Percentiles rank a stretch among this genome's conserved stretches.
Conservation (phyloP, 2,113 vertebrate species). For the Rhombomys opimus region DNA sequence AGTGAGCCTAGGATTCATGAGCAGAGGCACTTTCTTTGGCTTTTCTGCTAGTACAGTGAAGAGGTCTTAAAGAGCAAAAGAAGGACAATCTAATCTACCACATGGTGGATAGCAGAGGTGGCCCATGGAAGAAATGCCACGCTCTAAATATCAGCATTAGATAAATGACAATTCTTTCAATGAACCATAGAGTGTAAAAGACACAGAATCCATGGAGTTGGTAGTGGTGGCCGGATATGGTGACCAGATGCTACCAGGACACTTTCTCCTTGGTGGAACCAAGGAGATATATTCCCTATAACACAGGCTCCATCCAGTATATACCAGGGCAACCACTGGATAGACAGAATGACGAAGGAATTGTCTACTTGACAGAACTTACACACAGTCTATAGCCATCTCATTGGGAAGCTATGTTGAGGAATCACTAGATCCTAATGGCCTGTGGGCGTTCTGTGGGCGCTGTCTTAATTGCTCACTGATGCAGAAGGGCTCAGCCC, state of each 20-base stretch:
- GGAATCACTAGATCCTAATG: neutral
- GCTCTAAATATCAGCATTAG: neutral
- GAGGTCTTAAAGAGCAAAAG: neutral
- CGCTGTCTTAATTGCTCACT: neutral
- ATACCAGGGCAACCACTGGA: neutral
- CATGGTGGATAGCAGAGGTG: neutral
- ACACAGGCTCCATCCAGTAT: neutral
- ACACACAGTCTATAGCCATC: neutral
- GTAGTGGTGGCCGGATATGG: too few species aligned
- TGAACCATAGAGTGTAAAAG: rapidly evolving
- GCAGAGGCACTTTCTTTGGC: neutral
- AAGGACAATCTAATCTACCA: neutral
- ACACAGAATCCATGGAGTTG: neutral
- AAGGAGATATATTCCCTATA: neutral
- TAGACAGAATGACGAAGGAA: neutral
- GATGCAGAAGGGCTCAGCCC: neutral
- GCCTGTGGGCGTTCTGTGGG: neutral
- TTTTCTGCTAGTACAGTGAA: neutral
- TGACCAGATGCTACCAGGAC: neutral
- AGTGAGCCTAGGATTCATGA: neutral
- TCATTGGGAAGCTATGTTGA: neutral
- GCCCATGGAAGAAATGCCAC: neutral
- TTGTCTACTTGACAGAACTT: neutral
- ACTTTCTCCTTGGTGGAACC: neutral
- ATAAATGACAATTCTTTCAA: neutral